Base-by-base conservation (phyloP, 1,140 invertebrate genomes). In the Phthorimaea operculella region DNA sequence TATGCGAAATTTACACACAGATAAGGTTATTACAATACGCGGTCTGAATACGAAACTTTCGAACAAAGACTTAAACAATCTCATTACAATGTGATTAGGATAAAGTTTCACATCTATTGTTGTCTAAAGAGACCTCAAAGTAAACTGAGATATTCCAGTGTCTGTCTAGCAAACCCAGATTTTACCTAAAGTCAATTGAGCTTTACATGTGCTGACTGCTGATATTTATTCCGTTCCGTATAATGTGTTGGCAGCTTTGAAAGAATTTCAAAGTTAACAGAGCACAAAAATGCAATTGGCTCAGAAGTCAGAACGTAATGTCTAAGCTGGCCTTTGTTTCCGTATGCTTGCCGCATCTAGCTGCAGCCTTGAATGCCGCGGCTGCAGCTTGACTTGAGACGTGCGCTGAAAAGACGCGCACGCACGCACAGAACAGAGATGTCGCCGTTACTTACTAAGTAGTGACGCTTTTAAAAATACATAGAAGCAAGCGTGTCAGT, bases 291-390 rank as follows among this genome's bases (percentile, higher is more conserved):
- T 47, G 44, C 44, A 47, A 47, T 47, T 47, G 44, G 44, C 44
- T 14, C 44, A 14, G 14, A 45, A 45, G 10, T 45, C 42, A n/a
- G 21, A 28, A 28, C 21, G 21, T 28, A 4, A 15, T 11, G 16
- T 17, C 11, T 47, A 15, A 39, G 44, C 15, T 15, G 21, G 52
- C 49, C 47, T 62, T 62, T 62, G 60, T 62, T 54, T 59, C 49
- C 18, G 33, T 34, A 16, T 33, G 33, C n/a, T 50, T 8, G 18
- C 36, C 45, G 51, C 49, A 58, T 52, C 51, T 58, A 57, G 52
- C 52, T 58, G 45, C 57, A 58, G 55, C 55, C 54, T 60, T 60
- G 49, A 55, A 63, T 51, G 52, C 42, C 34, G 33, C 42, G 28
- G n/a, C 39, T 9, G 16, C 8, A 17, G 44, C 16, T 15, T 14